Evolutionary conservation across 2,888 invertebrate genomes (phyloP), one percentile per base, ranked within the genome.

Genomic region (Aporophyla nigra): DNA sequence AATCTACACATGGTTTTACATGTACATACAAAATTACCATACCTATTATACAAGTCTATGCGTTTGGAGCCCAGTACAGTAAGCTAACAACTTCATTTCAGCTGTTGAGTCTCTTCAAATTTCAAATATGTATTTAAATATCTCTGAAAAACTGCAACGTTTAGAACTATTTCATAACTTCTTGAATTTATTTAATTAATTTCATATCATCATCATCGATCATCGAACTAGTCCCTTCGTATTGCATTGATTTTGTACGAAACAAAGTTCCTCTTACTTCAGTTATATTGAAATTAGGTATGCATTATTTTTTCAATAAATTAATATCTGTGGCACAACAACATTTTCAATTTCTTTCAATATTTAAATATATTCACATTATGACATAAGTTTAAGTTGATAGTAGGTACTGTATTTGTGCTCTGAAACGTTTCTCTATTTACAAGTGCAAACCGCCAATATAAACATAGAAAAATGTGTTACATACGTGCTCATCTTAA

Each of bases 1-100:
- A 93, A 95, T 95, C 96, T 94, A 96, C 95, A 95, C 96, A 96
- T 96, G 96, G 96, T 96, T 96, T 96, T 96, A 96, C 96, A 96
- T 96, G 96, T 96, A 96, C 93, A 96, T 91, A 92, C 92, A 91
- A 94, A 93, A 94, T 93, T 88, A 93, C 93, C 91, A 93, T 92
- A 93, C 86, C 87, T 90, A 92, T 88, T 88, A 87, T 87, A 87
- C 87, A 88, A 89, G 90, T 83, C 85, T 86, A 85, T 75, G 84
- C 90, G 91, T 91, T 92, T 94, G 93, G 93, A 94, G 93, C 92
- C 92, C 93, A 93, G 90, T 85, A 86, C 88, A 92, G 87, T 89
- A 86, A 78, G 79, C 84, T 69, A 78, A 71, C 83, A 86, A 86
- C 78, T 71, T 56, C 61, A 33, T 66, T 76, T 71, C 33, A 74